Evolutionary conservation across 2,113 vertebrate genomes (phyloP), one percentile per base, ranked within the genome.

Genomic region (Hemibagrus wyckioides): DNA sequence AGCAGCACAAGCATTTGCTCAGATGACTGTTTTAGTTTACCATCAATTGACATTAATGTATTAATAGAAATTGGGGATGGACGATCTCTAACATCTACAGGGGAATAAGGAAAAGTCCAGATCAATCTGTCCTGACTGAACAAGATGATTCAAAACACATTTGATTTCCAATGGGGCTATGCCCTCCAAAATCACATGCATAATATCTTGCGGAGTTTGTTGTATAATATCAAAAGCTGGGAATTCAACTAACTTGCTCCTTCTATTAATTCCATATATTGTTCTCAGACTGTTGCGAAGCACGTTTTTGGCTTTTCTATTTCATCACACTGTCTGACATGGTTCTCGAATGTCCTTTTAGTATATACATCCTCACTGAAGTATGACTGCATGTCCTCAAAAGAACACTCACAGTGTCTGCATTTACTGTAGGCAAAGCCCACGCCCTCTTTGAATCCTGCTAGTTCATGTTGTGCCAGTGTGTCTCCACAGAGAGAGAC

Each of bases 221-320:
- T n/a, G n/a, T n/a, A n/a, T n/a, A n/a, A 90, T 59, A 89, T 90
- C 44, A 88, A 86, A 90, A 61, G 48, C 30, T 59, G 88, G 86
- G 82, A 86, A 90, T 69, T 88, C 84, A 85, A 56, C 63, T 79
- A 92, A 77, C 59, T 87, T 89, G 80, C 86, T 89, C 39, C 76
- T 86, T 50, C 91, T 88, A 48, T 92, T 92, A 52, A 92, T 90
- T 0, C 85, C 65, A 90, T 86, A 83, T 41, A 86, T 89, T 52
- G 80, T 89, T 89, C 80, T 90, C 30, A 90, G 81, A 28, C 25
- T 10, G 50, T 30, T 65, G 52, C 80, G 87, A 17, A 87, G 63
- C 23, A 23, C 19, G 59, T 89, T n/a, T n/a, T n/a, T n/a, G n/a
- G n/a, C n/a, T n/a, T n/a, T n/a, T n/a, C n/a, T 25, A 88, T 86